Evolutionary conservation across 2,888 invertebrate species (phyloP).

Genomic region (Sphecodes monilicornis): DNA sequence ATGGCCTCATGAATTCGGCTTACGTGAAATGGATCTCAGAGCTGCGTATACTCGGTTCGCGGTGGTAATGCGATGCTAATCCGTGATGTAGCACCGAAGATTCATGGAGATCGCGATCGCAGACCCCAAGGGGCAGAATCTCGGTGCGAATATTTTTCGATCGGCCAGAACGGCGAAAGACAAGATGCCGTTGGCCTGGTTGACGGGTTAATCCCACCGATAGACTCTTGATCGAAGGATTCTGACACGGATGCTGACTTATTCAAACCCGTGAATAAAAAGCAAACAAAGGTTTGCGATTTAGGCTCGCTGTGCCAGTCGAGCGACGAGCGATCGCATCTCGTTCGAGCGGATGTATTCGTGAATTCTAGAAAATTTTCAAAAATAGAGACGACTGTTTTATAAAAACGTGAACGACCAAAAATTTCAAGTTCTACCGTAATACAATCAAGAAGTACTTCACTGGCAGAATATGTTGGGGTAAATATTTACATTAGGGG

Average conservation of each 20-base stretch:
- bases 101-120: slow-evolving; percentile 41
- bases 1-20: slow-evolving; percentile 83
- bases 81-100: slow-evolving; percentile 66
- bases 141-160: slow-evolving; percentile 16
- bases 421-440: too few relatives aligned
- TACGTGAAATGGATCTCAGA: slow-evolving; percentile 83
- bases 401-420: too few relatives aligned
- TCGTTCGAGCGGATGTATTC: too few relatives aligned
- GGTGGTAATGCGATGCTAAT: slow-evolving; percentile 83
- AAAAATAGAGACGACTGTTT: too few relatives aligned
- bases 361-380: too few relatives aligned
- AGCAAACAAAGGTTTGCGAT: too few relatives aligned
- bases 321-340: neutral
- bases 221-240: neutral
- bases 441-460: too few relatives aligned
- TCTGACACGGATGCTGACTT: neutral
- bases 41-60: slow-evolving; percentile 29
- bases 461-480: too few relatives aligned
- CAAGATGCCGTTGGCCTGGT: neutral
- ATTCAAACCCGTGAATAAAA: neutral
- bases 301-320: neutral
- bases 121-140: neutral
- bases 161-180: neutral
- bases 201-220: slow-evolving; percentile 36
- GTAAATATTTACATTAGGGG: too few relatives aligned